Conservation (phyloP, 2,113 vertebrate genomes). For the Microcebus murinus region DNA sequence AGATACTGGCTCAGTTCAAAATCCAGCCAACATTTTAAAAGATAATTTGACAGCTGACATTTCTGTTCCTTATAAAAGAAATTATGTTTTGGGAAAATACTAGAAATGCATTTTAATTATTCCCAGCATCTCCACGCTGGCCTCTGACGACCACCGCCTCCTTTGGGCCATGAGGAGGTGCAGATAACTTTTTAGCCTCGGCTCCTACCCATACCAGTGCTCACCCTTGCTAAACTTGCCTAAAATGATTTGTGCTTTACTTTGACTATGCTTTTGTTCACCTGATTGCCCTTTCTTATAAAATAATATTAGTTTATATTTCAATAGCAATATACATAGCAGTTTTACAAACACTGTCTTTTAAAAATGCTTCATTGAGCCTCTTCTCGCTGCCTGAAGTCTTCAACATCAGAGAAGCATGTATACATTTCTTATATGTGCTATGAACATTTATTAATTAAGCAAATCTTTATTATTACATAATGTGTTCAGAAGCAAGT, state of each 20-base stretch:
- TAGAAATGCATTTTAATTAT: neutral
- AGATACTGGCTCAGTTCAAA: constrained; percentile 28
- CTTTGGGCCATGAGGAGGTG: neutral
- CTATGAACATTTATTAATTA: neutral
- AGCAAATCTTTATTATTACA: neutral
- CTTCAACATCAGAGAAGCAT: neutral
- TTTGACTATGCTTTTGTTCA: neutral
- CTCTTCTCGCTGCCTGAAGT: neutral
- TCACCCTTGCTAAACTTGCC: neutral
- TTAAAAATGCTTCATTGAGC: neutral
- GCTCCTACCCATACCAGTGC: neutral
- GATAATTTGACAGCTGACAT: constrained; percentile 12
- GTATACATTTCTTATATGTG: neutral
- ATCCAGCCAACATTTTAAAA: neutral
- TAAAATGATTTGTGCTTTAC: neutral
- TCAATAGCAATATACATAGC: constrained; percentile 3
- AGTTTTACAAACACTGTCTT: neutral
- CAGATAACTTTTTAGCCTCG: neutral
- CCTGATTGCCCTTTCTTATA: neutral
- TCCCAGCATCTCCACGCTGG: neutral
- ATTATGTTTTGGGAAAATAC: constrained; percentile 5
- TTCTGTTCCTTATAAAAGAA: constrained; percentile 32
- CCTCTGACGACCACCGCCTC: neutral
- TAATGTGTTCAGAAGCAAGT: neutral
- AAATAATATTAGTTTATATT: neutral